phyloP scores from a whole-genome alignment of 2,113 vertebrate genomes.

The Oryzias javanicus region DNA sequence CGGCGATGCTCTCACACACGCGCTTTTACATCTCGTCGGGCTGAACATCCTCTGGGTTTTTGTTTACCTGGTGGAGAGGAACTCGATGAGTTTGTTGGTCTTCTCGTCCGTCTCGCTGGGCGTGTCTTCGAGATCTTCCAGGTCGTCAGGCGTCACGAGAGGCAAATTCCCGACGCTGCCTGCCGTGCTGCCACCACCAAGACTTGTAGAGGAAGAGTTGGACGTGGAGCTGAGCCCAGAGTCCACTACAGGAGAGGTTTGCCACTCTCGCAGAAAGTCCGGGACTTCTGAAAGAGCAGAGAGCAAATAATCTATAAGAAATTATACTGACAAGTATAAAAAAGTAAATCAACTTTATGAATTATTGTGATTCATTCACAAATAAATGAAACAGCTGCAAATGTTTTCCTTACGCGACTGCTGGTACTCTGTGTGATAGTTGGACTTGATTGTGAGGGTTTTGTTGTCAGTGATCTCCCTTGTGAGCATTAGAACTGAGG shows the following conservation, averaged over 20 bases:
- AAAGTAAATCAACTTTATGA: no score
- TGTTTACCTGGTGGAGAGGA: slow-evolving; percentile 92
- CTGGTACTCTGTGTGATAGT: slow-evolving; percentile 87
- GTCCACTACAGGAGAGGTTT: slow-evolving; percentile 90
- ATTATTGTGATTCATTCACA: no score
- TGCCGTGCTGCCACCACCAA: slow-evolving; percentile 77
- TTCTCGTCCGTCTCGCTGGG: slow-evolving; percentile 88
- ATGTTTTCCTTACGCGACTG: slow-evolving; percentile 83
- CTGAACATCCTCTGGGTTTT: neutral
- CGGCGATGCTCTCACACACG: slow-evolving; percentile 1
- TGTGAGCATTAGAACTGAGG: slow-evolving; percentile 92
- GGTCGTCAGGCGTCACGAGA: slow-evolving; percentile 91
- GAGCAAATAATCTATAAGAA: neutral
- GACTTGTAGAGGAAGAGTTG: slow-evolving; percentile 94
- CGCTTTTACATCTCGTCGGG: neutral
- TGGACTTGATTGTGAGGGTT: slow-evolving; percentile 90
- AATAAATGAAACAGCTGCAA: neutral
- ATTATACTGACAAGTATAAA: no score
- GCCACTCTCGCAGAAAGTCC: slow-evolving; percentile 94
- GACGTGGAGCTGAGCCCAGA: slow-evolving; percentile 95
- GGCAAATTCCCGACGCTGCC: slow-evolving; percentile 94
- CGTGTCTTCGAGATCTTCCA: slow-evolving; percentile 86
- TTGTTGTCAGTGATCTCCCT: slow-evolving; percentile 92
- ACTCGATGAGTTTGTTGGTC: slow-evolving; percentile 96
- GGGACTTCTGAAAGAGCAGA: slow-evolving; percentile 79